Conservation (phyloP, 2,888 invertebrate genomes). For the Hyles lineata region DNA sequence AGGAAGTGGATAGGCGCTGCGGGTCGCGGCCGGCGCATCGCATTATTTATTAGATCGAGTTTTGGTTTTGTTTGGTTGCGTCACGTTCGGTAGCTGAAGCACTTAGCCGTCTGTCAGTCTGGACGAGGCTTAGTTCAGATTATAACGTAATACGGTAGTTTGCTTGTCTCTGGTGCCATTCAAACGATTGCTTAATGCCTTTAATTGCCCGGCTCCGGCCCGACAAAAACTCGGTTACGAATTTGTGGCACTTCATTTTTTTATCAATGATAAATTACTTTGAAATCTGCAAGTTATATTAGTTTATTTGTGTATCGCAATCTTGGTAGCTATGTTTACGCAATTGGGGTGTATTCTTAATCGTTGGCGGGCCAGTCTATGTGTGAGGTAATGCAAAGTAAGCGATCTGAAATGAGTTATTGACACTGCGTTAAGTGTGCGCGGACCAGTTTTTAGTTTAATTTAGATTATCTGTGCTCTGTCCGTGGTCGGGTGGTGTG, state of each 20-base stretch:
- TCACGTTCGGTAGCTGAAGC: conserved; percentile 69
- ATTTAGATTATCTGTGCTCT: conserved; percentile 36
- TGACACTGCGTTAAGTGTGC: conserved; percentile 18
- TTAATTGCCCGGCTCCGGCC: conserved; percentile 66
- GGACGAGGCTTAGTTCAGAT: conserved; percentile 72
- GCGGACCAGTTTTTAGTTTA: conserved; percentile 28
- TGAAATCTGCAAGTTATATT: conserved; percentile 7
- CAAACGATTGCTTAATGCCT: conserved; percentile 71
- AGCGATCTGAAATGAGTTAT: conserved; percentile 22
- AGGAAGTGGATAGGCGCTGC: conserved; percentile 75
- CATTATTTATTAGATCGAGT: conserved; percentile 77
- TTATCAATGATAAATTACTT: conserved; percentile 20
- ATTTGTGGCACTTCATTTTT: conserved; percentile 28
- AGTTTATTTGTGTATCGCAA: conserved; percentile 8
- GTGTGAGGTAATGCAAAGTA: conserved; percentile 10
- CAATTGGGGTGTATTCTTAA: conserved; percentile 22
- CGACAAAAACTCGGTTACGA: conserved; percentile 47
- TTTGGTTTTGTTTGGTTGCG: conserved; percentile 69
- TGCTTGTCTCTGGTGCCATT: conserved; percentile 71
- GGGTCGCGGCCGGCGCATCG: conserved; percentile 62
- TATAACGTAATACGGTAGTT: conserved; percentile 84
- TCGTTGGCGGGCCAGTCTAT: neutral
- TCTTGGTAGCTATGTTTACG: neutral
- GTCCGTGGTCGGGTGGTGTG: conserved; percentile 34
- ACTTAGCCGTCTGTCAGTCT: conserved; percentile 80